Evolutionary conservation across 2,888 invertebrate species (phyloP), one percentile per base, ranked within the genome.

Genomic region (Monopis laevigella): DNA sequence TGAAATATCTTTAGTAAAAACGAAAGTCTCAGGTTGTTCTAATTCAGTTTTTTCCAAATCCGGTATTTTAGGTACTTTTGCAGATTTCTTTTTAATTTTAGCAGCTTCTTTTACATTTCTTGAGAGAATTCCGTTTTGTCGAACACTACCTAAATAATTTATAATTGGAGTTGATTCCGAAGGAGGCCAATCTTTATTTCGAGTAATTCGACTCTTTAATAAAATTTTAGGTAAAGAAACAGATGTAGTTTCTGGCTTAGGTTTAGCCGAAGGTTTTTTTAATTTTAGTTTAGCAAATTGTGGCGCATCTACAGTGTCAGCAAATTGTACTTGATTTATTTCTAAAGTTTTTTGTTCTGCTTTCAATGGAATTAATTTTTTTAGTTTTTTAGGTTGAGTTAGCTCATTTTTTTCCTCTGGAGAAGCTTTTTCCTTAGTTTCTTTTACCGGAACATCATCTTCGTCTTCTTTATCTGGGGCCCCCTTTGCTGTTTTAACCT

Each of bases 121-220:
- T 0, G 90, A 89, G 6, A 90, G 55, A 46, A 87, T 84, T 13
- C 89, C 89, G 50, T 77, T 82, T 53, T 85, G 84, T 52, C 81
- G 84, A 1, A 83, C 51, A 34, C 83, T 83, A 43, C 84, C 83
- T 44, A 88, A 60, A 40, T 68, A 63, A 3, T 81, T 74, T 6
- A 87, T 62, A 18, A 74, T 57, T 0, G 86, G 84, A 48, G 75
- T 67, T 5, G 83, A 54, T 42, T 82, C 67, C 46, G 78, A 63
- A 2, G 89, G 85, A 11, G 88, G 86, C 75, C 85, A 89, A 42
- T 87, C 86, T 32, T 75, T 64, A 18, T 81, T 51, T 50, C 82
- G 82, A 29, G 70, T 81, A n/a, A 91, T 88, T 48, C 88, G 82
- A 59, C 90, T 90, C 55, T 88, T 89, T 1, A 92, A 66, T 55